Conservation (phyloP, 1,140 invertebrate genomes). For the Listronotus bonariensis region DNA sequence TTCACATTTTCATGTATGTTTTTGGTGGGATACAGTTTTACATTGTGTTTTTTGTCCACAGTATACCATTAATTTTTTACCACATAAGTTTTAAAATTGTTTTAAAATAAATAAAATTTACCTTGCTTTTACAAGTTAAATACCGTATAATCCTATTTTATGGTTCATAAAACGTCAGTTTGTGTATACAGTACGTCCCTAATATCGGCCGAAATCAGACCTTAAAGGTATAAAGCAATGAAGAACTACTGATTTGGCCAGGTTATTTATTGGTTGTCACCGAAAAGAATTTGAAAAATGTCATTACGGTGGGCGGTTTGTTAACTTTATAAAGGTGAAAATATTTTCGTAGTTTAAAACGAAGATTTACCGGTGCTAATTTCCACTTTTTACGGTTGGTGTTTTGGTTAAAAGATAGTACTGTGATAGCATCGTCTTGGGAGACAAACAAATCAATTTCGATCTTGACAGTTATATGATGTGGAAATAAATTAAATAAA, state of each 20-base stretch:
- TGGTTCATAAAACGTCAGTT: too few species aligned
- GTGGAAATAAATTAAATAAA: too few species aligned
- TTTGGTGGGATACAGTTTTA: too few species aligned
- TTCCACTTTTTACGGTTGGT: conserved; percentile 22
- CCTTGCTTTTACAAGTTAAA: too few species aligned
- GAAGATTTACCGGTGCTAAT: conserved; percentile 25
- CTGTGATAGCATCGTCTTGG: conserved; percentile 26
- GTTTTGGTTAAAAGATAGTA: conserved; percentile 23
- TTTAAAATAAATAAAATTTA: too few species aligned
- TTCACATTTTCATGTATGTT: too few species aligned
- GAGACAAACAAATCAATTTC: neutral
- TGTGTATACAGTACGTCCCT: conserved; percentile 16
- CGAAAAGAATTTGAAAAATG: conserved; percentile 42
- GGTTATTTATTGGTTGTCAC: conserved; percentile 46
- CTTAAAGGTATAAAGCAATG: conserved; percentile 26
- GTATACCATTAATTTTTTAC: too few species aligned
- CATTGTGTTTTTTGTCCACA: too few species aligned
- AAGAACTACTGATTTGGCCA: conserved; percentile 36
- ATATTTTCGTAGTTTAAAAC: conserved; percentile 24
- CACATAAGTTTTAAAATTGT: too few species aligned
- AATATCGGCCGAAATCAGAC: conserved; percentile 15
- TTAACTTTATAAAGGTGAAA: conserved; percentile 41
- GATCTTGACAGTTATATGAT: too few species aligned
- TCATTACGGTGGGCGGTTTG: conserved; percentile 46
- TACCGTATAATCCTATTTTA: neutral